A percentile compares a stretch with the other conserved stretches of the same genome.
Conservation (phyloP, 2,113 vertebrate species). For the Semnornis frantzii region DNA sequence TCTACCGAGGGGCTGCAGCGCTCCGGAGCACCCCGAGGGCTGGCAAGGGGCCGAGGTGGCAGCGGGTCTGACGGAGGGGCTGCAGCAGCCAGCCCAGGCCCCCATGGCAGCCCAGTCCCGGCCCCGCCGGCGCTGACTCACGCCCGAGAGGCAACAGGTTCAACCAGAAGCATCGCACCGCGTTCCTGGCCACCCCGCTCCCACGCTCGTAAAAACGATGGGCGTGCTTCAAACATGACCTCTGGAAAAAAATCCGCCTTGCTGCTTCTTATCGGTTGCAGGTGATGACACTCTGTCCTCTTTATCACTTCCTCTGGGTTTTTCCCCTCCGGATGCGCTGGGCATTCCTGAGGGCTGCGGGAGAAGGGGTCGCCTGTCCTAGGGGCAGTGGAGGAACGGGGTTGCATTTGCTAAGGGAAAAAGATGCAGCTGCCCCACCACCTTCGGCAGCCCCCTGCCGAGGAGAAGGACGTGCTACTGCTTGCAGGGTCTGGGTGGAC, state of each 20-base stretch:
- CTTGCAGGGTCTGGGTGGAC: not conserved
- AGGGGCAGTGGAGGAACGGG: not conserved
- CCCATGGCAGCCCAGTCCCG: rapidly evolving
- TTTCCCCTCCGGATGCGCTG: not conserved
- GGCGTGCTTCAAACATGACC: slow-evolving; percentile 56
- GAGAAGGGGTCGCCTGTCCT: not conserved
- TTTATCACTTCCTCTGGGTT: slow-evolving; percentile 48
- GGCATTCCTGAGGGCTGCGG: not conserved
- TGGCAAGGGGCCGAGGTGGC: rapidly evolving
- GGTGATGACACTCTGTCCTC: not conserved
- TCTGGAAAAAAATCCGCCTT: not conserved
- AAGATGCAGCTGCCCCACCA: not conserved
- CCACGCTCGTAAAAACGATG: slow-evolving; percentile 63
- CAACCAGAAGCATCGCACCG: slow-evolving; percentile 54
- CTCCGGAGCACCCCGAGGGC: rapidly evolving
- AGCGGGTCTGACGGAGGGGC: rapidly evolving
- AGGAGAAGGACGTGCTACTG: not conserved
- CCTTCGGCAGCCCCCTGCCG: not conserved
- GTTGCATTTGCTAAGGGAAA: not conserved
- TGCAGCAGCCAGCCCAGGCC: not conserved
- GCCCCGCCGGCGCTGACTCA: not conserved
- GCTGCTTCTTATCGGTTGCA: not conserved
- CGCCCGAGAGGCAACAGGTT: slow-evolving; percentile 66
- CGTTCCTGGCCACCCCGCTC: slow-evolving; percentile 43
- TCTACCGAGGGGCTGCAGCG: not conserved